phyloP scores from a whole-genome alignment of 2,113 vertebrate species.

The Murina feae region DNA sequence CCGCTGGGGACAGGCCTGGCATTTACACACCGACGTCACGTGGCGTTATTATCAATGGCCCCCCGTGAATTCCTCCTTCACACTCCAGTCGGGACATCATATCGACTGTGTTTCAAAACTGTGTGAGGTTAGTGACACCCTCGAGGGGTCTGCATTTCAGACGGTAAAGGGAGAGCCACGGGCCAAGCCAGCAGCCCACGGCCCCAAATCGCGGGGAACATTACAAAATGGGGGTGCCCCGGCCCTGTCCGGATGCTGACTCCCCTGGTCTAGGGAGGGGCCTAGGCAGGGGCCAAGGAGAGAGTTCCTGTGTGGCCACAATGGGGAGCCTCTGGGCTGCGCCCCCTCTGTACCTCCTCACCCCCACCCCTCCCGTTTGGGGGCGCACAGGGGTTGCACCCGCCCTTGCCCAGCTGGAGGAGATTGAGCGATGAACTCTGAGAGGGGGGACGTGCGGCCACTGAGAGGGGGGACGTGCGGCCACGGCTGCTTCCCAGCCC shows the following conservation, averaged over 20 bases:
- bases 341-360: fast-evolving
- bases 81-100: fast-evolving
- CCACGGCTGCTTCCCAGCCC: background rate
- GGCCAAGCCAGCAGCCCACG: background rate
- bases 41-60: fast-evolving
- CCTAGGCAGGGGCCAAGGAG: too few relatives aligned
- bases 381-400: background rate
- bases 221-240: too few relatives aligned
- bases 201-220: fast-evolving
- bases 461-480: fast-evolving
- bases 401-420: background rate
- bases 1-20: fast-evolving
- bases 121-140: background rate
- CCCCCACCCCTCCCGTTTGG: fast-evolving
- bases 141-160: background rate
- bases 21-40: fast-evolving
- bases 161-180: fast-evolving
- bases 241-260: fast-evolving
- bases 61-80: background rate
- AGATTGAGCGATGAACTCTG: background rate
- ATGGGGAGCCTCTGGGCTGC: fast-evolving
- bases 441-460: fast-evolving
- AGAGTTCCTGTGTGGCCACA: background rate
- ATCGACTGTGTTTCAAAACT: background rate
- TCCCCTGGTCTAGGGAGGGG: background rate